Evolutionary conservation across 2,888 invertebrate species (phyloP).

Genomic region (Clistopyga incitator): DNA sequence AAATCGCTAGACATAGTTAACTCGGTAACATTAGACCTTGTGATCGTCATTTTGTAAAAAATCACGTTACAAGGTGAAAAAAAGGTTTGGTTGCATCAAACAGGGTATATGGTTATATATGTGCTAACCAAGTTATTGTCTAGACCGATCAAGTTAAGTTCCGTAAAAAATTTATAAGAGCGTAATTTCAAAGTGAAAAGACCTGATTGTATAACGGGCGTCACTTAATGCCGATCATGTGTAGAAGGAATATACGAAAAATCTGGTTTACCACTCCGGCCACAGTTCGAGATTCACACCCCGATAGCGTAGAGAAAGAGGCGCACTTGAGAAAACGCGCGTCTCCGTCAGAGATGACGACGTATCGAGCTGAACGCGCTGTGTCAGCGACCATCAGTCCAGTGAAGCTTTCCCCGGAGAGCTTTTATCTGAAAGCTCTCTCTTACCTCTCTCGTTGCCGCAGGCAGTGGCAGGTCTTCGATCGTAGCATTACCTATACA

Average conservation of each 20-base stretch:
- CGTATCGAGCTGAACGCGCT: conserved; percentile 71
- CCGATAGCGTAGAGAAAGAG: background rate
- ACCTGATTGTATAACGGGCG: background rate
- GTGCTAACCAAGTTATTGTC: too few relatives aligned
- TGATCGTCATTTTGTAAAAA: too few relatives aligned
- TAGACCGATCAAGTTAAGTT: too few relatives aligned
- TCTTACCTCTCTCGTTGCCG: conserved; percentile 33
- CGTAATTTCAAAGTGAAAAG: background rate
- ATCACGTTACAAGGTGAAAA: too few relatives aligned
- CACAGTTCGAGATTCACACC: conserved; percentile 28
- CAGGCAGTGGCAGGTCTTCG: conserved; percentile 30
- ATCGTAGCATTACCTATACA: conserved; percentile 10
- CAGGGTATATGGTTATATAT: too few relatives aligned
- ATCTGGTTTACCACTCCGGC: conserved; percentile 22
- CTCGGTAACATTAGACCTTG: too few relatives aligned
- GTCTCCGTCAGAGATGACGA: conserved; percentile 73
- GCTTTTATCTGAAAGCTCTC: conserved; percentile 86
- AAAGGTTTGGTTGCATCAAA: too few relatives aligned
- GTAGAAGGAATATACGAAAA: conserved; percentile 3
- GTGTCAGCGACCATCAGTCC: conserved; percentile 81
- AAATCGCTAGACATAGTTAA: too few relatives aligned
- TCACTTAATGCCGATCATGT: background rate
- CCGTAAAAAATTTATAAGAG: background rate
- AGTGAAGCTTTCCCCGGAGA: conserved; percentile 84
- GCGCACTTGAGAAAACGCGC: conserved; percentile 36